Evolutionary conservation across 2,888 invertebrate genomes (phyloP).

Genomic region (Xestia ashworthii): DNA sequence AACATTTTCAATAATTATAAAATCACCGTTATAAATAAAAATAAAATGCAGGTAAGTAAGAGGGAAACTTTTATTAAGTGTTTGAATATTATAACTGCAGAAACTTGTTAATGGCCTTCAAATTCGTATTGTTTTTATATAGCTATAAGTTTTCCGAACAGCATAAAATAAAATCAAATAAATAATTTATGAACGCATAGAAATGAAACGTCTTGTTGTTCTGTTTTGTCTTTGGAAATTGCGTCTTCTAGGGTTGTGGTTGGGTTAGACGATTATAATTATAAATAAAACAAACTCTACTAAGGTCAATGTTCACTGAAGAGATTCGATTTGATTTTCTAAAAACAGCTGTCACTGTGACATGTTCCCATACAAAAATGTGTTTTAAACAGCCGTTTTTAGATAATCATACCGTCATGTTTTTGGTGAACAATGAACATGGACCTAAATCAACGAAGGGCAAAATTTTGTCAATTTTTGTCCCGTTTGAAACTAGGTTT

Average conservation of each 20-base stretch:
- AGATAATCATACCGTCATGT: too few relatives aligned
- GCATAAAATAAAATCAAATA: too few relatives aligned
- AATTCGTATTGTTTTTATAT: too few relatives aligned
- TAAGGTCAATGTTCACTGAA: background rate
- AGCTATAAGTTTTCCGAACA: too few relatives aligned
- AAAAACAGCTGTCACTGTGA: too few relatives aligned
- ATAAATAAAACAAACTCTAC: background rate
- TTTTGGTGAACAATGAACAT: too few relatives aligned
- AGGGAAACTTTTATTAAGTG: background rate
- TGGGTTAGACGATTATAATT: too few relatives aligned
- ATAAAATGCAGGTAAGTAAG: background rate
- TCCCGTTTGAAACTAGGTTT: background rate
- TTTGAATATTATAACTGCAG: too few relatives aligned
- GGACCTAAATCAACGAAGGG: background rate
- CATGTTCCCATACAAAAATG: too few relatives aligned
- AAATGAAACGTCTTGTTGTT: background rate
- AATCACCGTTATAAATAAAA: background rate
- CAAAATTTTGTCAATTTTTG: background rate
- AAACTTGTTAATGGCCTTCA: too few relatives aligned
- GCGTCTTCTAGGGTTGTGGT: conserved; percentile 43
- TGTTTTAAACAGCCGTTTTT: too few relatives aligned
- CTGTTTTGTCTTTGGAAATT: conserved; percentile 60
- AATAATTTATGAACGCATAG: conserved; percentile 36
- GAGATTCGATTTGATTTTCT: too few relatives aligned
- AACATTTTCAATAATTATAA: background rate